Percentiles rank a stretch among this genome's conserved stretches.
Conservation (phyloP, 2,888 invertebrate species). For the Colletes collaris region DNA sequence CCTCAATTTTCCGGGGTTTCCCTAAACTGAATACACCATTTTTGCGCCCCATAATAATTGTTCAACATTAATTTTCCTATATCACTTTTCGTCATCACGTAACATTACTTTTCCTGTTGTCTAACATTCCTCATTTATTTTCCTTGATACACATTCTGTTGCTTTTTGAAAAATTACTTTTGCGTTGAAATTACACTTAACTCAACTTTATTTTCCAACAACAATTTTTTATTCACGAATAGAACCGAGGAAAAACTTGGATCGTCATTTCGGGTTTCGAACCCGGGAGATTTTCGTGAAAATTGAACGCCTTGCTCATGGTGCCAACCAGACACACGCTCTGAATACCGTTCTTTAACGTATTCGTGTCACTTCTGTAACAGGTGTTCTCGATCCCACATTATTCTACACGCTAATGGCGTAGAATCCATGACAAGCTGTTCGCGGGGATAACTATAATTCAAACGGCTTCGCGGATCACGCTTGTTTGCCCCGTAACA, state of each 20-base stretch:
- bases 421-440: conserved; percentile 40
- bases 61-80: too few relatives aligned
- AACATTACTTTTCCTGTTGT: background rate
- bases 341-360: background rate
- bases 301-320: background rate
- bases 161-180: background rate
- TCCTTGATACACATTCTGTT: background rate
- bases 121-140: background rate
- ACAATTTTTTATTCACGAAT: background rate
- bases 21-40: too few relatives aligned
- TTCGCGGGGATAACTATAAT: conserved; percentile 29
- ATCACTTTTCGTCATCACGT: too few relatives aligned
- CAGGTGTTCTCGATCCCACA: conserved; percentile 38
- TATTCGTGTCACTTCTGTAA: conserved; percentile 19
- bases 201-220: background rate
- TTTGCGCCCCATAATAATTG: too few relatives aligned
- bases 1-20: too few relatives aligned
- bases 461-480: conserved; percentile 21
- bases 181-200: too few relatives aligned
- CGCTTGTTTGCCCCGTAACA: conserved; percentile 35
- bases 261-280: background rate
- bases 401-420: conserved; percentile 34
- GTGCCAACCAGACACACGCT: background rate
- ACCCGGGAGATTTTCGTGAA: background rate
- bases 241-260: background rate